Conservation (phyloP, 2,797 vertebrate species). For the Bryconaethiops microstoma region DNA sequence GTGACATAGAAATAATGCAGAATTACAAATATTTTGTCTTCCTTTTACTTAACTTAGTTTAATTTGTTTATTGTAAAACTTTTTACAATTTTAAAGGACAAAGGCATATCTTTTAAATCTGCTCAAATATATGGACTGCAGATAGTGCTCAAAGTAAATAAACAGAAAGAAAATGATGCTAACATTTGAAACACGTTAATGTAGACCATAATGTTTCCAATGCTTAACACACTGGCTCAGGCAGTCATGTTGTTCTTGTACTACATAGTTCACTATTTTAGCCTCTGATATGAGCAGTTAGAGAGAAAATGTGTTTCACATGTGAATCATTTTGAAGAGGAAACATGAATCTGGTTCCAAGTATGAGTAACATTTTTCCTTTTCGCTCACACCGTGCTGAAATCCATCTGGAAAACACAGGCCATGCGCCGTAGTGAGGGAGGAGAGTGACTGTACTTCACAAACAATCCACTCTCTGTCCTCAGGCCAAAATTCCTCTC, state of each 20-base stretch:
- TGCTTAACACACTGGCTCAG: not conserved
- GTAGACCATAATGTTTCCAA: not conserved
- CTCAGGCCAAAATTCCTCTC: constrained; percentile 45
- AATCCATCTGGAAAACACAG: constrained; percentile 48
- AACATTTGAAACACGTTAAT: not conserved
- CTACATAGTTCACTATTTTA: constrained; percentile 35
- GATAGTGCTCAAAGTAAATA: not conserved
- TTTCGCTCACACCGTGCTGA: constrained; percentile 34
- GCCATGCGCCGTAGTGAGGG: constrained; percentile 37
- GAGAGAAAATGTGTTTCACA: constrained; percentile 56
- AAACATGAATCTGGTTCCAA: constrained; percentile 58
- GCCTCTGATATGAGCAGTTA: constrained; percentile 44
- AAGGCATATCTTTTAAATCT: too few relatives aligned
- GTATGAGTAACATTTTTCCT: constrained; percentile 61
- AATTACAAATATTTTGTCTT: too few relatives aligned
- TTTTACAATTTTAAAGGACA: too few relatives aligned
- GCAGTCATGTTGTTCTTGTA: constrained; percentile 37
- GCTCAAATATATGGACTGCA: too few relatives aligned
- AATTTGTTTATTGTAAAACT: too few relatives aligned
- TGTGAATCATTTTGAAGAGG: constrained; percentile 58
- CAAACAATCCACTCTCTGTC: constrained; percentile 50
- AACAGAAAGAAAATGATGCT: not conserved
- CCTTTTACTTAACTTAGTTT: too few relatives aligned
- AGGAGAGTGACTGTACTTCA: constrained; percentile 44
- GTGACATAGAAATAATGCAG: too few relatives aligned